Evolutionary conservation across 2,888 invertebrate genomes (phyloP).

Genomic region (Cyrtodaria siliqua): DNA sequence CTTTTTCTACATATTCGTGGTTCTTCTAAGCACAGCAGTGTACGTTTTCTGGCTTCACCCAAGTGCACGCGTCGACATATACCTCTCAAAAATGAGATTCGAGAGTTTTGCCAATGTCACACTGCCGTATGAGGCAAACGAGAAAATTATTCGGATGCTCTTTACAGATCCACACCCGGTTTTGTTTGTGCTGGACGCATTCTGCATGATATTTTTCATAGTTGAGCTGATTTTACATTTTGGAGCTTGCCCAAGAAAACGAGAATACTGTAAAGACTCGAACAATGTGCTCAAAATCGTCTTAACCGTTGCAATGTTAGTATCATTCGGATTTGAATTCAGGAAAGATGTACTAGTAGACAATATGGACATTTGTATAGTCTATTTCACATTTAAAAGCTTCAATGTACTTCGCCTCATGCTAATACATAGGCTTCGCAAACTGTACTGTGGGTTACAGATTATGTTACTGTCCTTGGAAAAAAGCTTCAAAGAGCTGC

Average conservation of each 20-base stretch:
- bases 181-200: slow-evolving; percentile 48
- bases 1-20: slow-evolving; percentile 63
- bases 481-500: slow-evolving; percentile 65
- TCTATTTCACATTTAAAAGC: slow-evolving; percentile 51
- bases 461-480: slow-evolving; percentile 70
- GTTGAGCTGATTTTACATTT: slow-evolving; percentile 69
- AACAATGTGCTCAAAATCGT: slow-evolving; percentile 68
- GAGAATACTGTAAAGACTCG: slow-evolving; percentile 49
- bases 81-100: too few species aligned
- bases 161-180: slow-evolving; percentile 42
- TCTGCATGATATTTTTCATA: slow-evolving; percentile 67
- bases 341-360: slow-evolving; percentile 27
- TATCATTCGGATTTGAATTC: slow-evolving; percentile 11
- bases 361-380: not conserved
- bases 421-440: slow-evolving; percentile 71
- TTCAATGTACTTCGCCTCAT: slow-evolving; percentile 68
- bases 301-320: slow-evolving; percentile 64
- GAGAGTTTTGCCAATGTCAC: not conserved
- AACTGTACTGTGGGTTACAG: slow-evolving; percentile 72
- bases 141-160: not conserved
- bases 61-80: not conserved
- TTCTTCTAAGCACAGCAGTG: slow-evolving; percentile 49
- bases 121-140: not conserved
- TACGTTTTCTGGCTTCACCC: slow-evolving; percentile 44
- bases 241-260: slow-evolving; percentile 61